Percentiles rank a stretch among this genome's conserved stretches.
phyloP scores from a whole-genome alignment of 2,113 vertebrate species.

The Rhea americana region DNA sequence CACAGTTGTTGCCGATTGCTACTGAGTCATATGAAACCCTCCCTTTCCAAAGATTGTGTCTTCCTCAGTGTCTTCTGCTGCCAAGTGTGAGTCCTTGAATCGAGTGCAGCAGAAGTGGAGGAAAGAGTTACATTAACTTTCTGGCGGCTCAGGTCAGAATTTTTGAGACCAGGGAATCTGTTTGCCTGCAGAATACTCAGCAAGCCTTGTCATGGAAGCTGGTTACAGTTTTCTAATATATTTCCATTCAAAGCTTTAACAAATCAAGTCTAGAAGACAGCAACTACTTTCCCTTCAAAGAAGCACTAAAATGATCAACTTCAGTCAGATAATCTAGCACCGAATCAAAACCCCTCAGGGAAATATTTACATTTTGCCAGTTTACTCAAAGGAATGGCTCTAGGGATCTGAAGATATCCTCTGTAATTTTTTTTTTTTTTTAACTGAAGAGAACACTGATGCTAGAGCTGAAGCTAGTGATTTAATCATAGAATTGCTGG shows the following conservation, averaged over 20 bases:
- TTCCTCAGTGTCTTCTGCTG: not conserved
- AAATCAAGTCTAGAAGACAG: constrained; percentile 57
- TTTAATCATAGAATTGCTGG: constrained; percentile 77
- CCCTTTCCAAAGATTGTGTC: not conserved
- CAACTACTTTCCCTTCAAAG: constrained; percentile 54
- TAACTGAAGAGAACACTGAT: constrained; percentile 70
- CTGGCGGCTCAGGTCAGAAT: not conserved
- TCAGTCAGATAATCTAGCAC: constrained; percentile 66
- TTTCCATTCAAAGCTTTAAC: constrained; percentile 56
- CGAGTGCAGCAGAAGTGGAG: not conserved
- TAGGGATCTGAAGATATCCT: constrained; percentile 68
- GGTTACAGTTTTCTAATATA: constrained; percentile 32
- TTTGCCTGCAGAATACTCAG: not conserved
- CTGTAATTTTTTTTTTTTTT: constrained; percentile 38
- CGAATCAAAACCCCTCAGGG: constrained; percentile 65
- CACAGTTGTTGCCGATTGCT: not conserved
- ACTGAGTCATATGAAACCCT: not conserved
- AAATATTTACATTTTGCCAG: constrained; percentile 75
- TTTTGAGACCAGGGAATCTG: not conserved
- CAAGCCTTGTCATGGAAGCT: not conserved
- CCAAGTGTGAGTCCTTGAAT: not conserved
- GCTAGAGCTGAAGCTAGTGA: constrained; percentile 68
- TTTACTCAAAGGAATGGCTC: constrained; percentile 69
- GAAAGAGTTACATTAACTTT: not conserved
- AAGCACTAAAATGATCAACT: constrained; percentile 71